Evolutionary conservation across 2,797 vertebrate species (phyloP).

Genomic region (Eremophila alpestris): DNA sequence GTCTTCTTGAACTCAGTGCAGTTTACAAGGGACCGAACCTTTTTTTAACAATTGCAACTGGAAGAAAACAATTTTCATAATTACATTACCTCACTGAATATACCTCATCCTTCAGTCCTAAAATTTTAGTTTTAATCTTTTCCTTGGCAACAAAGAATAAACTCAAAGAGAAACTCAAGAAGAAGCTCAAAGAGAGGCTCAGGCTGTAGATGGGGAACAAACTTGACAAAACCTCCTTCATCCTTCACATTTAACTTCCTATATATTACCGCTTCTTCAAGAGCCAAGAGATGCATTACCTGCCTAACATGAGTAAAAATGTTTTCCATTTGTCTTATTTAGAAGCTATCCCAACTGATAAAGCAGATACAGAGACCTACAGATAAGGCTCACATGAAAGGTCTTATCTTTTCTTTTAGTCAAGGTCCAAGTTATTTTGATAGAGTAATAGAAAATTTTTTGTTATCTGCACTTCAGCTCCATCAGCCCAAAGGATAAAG

Average conservation of each 20-base stretch:
- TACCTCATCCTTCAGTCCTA: not conserved
- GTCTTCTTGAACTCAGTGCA: not conserved
- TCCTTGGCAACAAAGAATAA: not conserved
- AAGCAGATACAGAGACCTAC: constrained; percentile 8
- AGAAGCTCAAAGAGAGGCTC: not conserved
- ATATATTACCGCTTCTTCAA: not conserved
- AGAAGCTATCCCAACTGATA: not conserved
- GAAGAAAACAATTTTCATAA: not conserved
- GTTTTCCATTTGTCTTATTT: constrained; percentile 10
- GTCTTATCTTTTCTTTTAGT: constrained; percentile 29
- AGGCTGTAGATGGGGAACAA: not conserved
- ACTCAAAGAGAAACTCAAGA: not conserved
- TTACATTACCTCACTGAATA: not conserved
- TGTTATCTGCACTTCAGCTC: constrained; percentile 17
- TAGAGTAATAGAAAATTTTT: not conserved
- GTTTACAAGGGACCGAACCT: not conserved
- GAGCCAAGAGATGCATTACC: not conserved
- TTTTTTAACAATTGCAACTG: not conserved
- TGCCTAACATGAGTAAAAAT: not conserved
- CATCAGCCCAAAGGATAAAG: not conserved
- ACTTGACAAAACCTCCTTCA: not conserved
- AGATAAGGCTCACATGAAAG: constrained; percentile 14
- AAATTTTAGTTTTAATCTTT: not conserved
- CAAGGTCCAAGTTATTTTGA: not conserved
- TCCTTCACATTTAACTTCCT: not conserved